Evolutionary conservation across 2,888 invertebrate species (phyloP), one percentile per base, ranked within the genome.

Genomic region (Lasioglossum zephyrum): DNA sequence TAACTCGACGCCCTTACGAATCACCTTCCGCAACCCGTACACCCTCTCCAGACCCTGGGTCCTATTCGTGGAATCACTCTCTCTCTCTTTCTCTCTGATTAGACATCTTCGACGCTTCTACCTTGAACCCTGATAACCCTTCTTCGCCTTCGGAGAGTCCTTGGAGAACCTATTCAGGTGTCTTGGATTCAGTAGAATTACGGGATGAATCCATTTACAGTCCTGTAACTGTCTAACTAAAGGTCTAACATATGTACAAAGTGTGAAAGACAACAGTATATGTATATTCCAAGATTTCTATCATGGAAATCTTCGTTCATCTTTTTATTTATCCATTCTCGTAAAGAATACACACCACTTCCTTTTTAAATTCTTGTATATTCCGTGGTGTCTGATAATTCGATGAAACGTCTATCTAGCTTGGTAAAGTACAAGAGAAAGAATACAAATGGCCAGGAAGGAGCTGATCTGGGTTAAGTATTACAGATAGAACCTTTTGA

Each of bases 1-100:
- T 84, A 77, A 79, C 76, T 73, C 80, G 18, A 66, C 80, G 26
- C 47, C 47, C 75, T 70, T 79, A 36, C 44, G 49, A 75, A 69
- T 73, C 44, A 6, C 26, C 53, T 36, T 41, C 41, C 41, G 11
- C 22, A 41, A 22, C n/a, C n/a, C 70, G 22, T 47, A 5, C 39
- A 74, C 31, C 60, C 18, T 36, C 41, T 49, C 70, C 73, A n/a
- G 26, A 26, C 4, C 8, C 16, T 8, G 11, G 13, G 16, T 31
- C 63, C 63, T 63, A 63, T 31, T 63, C 36, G 31, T 63, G 31
- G 36, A 39, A 69, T 77, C 66, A 9, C 31, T 73, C n/a, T 57
- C 57, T n/a, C 49, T 16, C 31, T 73, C n/a, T 57, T n/a, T n/a
- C 49, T 18, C 57, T n/a, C 57, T 53, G 49, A 57, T 77, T 39